Conservation (phyloP, 2,113 vertebrate genomes). For the Nettapus auritus region DNA sequence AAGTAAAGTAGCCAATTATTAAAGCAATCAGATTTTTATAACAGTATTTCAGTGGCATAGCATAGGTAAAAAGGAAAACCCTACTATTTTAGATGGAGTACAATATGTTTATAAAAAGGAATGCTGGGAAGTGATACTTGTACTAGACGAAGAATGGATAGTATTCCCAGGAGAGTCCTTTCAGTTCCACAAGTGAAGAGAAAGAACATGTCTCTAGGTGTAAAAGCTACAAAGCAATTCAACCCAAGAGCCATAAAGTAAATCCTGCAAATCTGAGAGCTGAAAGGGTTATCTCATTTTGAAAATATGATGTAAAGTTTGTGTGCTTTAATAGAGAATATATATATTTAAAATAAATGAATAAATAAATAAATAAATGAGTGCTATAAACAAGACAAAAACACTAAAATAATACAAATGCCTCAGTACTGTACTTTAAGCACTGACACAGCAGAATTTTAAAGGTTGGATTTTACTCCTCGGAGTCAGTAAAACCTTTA, state of each 20-base stretch:
- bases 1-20: neutral
- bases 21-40: neutral
- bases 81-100: neutral
- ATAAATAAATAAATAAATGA: too few species aligned
- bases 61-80: neutral
- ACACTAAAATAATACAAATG: neutral
- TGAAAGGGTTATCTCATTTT: neutral
- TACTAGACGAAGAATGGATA: neutral
- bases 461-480: neutral
- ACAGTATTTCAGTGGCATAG: neutral
- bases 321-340: neutral
- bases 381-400: neutral
- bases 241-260: neutral
- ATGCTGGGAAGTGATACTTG: neutral
- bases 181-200: neutral
- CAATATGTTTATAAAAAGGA: neutral
- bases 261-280: neutral
- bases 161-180: neutral
- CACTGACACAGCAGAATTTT: neutral
- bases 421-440: neutral
- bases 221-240: neutral
- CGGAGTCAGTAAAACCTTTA: neutral
- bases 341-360: neutral
- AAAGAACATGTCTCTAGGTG: neutral
- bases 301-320: neutral